These are phyloP conservation scores for Pseudococcus jackbeardsleyi DNA, from an alignment of 2,888 invertebrate genomes.

Conservation along the genomic window DNA sequence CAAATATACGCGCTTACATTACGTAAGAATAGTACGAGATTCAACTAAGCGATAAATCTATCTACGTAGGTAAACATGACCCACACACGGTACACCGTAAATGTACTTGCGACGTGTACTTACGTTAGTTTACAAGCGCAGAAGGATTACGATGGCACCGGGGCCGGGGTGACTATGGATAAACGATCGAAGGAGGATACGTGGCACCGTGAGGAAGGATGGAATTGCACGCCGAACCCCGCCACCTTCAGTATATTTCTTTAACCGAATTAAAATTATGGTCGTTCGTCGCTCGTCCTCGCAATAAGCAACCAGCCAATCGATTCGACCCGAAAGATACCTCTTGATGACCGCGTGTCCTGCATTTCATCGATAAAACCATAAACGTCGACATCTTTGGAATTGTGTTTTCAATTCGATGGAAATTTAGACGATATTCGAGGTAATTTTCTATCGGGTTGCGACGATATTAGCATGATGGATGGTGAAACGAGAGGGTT, in stretches of 20 bases:
- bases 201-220: background rate
- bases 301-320: background rate
- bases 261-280: slow-evolving; percentile 16
- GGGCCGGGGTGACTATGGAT: too few relatives aligned
- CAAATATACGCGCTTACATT: background rate
- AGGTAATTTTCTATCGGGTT: too few relatives aligned
- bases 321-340: background rate
- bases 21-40: slow-evolving; percentile 19
- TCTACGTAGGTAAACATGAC: slow-evolving; percentile 28
- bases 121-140: background rate
- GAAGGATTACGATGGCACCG: background rate
- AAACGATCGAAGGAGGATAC: background rate
- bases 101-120: background rate
- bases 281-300: background rate
- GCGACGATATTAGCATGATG: too few relatives aligned
- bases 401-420: too few relatives aligned
- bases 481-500: too few relatives aligned
- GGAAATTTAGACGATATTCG: too few relatives aligned
- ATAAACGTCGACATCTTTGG: too few relatives aligned
- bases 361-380: background rate
- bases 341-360: background rate
- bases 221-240: background rate
- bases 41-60: slow-evolving; percentile 20
- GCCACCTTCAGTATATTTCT: background rate
- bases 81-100: background rate